Conservation (phyloP, 2,113 vertebrate genomes). For the Lophius piscatorius region DNA sequence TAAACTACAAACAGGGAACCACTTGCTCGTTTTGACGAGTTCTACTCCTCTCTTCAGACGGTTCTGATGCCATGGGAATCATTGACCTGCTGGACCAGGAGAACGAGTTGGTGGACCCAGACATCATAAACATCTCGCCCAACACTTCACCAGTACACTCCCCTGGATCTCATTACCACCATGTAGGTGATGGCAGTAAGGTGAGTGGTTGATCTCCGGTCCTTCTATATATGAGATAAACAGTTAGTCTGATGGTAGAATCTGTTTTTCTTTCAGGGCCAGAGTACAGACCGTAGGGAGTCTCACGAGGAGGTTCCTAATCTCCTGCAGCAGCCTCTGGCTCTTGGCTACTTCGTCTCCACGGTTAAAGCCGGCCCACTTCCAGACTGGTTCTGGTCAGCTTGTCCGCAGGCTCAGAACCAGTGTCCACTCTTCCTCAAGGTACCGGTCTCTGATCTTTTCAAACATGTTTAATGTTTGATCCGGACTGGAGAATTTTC, state of each 20-base stretch:
- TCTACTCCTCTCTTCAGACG: conserved; percentile 79
- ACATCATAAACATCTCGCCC: conserved; percentile 96
- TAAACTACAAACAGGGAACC: too few species aligned
- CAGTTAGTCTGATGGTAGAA: too few species aligned
- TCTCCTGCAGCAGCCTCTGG: conserved; percentile 97
- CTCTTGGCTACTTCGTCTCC: conserved; percentile 97
- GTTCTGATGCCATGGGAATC: conserved; percentile 91
- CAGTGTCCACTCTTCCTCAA: conserved; percentile 93
- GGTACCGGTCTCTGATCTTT: conserved; percentile 46
- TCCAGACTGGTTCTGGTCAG: conserved; percentile 99
- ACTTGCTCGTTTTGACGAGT: too few species aligned
- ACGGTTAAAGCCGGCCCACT: conserved; percentile 96
- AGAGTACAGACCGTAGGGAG: conserved; percentile 94
- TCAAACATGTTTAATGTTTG: background rate
- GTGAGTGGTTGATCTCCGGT: conserved; percentile 66
- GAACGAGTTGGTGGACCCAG: conserved; percentile 92
- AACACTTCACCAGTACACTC: conserved; percentile 94
- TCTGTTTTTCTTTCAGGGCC: conserved; percentile 88
- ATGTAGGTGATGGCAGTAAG: conserved; percentile 93
- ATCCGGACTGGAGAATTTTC: too few species aligned
- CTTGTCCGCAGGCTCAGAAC: conserved; percentile 98
- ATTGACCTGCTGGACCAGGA: conserved; percentile 91
- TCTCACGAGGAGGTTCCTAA: conserved; percentile 96
- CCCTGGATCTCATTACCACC: conserved; percentile 94
- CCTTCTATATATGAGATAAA: background rate